Evolutionary conservation across 2,888 invertebrate species (phyloP).

Genomic region (Mechanitis messenoides): DNA sequence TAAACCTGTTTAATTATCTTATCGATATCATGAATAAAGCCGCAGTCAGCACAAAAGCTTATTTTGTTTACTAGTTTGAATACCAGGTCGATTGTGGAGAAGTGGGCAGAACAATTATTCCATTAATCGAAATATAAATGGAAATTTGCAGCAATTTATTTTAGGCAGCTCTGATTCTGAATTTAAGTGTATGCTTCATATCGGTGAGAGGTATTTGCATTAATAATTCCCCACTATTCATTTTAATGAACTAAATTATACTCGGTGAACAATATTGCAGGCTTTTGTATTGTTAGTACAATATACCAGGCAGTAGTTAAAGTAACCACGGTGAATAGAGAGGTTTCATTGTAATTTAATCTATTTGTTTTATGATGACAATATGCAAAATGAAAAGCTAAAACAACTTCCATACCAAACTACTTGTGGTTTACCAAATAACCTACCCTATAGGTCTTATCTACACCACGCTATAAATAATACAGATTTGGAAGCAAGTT

Average conservation of each 20-base stretch:
- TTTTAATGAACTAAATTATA: constrained; percentile 10
- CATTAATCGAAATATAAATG: constrained; percentile 26
- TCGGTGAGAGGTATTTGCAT: constrained; percentile 15
- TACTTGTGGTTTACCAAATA: neutral
- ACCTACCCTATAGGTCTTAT: neutral
- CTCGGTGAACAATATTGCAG: neutral
- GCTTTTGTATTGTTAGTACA: neutral
- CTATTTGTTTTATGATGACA: too few relatives aligned
- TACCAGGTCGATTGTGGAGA: neutral
- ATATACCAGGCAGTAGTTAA: too few relatives aligned
- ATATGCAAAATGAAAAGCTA: too few relatives aligned
- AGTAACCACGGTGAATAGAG: too few relatives aligned
- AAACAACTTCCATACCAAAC: neutral
- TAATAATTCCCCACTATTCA: constrained; percentile 11
- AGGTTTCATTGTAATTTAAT: too few relatives aligned
- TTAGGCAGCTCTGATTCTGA: constrained; percentile 14
- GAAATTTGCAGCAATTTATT: constrained; percentile 22
- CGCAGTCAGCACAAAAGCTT: neutral
- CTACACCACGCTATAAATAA: constrained; percentile 13
- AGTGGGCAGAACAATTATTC: constrained; percentile 10
- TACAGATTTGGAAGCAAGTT: constrained; percentile 8
- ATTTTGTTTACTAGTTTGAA: neutral
- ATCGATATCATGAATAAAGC: too few relatives aligned
- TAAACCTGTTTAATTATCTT: too few relatives aligned
- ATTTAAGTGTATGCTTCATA: constrained; percentile 14